Conservation (phyloP, 23 tunicate species). For the Phallusia fumigata region DNA sequence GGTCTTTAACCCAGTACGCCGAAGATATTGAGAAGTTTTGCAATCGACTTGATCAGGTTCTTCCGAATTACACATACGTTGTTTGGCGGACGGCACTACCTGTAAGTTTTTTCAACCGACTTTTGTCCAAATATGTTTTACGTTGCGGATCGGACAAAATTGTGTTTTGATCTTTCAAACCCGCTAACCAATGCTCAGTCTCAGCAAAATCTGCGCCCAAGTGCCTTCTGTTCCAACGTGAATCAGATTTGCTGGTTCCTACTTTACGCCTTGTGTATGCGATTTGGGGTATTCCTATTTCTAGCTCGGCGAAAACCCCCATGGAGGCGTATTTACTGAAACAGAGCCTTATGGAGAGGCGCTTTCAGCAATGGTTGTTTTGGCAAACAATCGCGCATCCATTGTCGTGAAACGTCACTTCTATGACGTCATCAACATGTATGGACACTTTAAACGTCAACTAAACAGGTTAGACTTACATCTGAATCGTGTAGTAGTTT, state of each 20-base stretch:
- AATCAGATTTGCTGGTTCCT: too few species aligned
- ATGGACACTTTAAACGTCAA: conserved; percentile 48
- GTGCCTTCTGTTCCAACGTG: too few species aligned
- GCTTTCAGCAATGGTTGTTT: conserved; percentile 39
- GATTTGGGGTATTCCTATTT: too few species aligned
- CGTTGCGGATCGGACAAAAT: too few species aligned
- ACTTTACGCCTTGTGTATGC: too few species aligned
- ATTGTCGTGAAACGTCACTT: conserved; percentile 41
- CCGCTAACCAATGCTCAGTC: too few species aligned
- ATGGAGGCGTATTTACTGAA: conserved; percentile 59
- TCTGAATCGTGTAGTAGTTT: not conserved
- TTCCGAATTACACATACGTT: conserved; percentile 55
- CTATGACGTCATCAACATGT: conserved; percentile 79
- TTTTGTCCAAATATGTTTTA: too few species aligned
- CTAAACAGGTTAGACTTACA: conserved; percentile 32
- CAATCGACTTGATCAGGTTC: conserved; percentile 45
- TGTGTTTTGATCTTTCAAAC: too few species aligned
- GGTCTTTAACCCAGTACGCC: conserved; percentile 26
- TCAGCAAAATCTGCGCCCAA: too few species aligned
- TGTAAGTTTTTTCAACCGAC: conserved; percentile 30
- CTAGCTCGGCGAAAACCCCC: conserved; percentile 41
- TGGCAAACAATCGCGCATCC: conserved; percentile 58
- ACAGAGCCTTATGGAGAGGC: not conserved
- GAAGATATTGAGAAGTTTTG: conserved; percentile 68
- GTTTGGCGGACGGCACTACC: conserved; percentile 83